phyloP scores from a whole-genome alignment of 2,113 vertebrate species.

The Athene noctua region DNA sequence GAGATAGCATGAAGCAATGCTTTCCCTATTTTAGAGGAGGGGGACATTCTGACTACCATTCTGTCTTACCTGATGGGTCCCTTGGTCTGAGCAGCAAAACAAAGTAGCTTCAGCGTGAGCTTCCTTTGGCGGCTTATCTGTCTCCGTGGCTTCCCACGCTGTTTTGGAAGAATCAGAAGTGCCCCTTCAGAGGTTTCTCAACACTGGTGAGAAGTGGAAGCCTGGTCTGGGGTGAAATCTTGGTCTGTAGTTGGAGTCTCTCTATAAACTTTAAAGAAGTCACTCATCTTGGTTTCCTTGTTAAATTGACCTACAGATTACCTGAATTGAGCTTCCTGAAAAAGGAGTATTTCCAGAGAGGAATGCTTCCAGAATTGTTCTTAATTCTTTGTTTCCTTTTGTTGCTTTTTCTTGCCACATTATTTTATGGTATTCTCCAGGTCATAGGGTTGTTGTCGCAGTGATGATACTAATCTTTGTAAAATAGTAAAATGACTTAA shows the following conservation, averaged over 20 bases:
- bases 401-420: background rate
- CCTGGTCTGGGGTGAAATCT: background rate
- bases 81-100: background rate
- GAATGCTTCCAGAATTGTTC: background rate
- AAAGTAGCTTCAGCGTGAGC: background rate
- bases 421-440: background rate
- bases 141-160: rapidly evolving
- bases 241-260: background rate
- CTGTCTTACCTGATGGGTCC: background rate
- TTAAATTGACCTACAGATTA: background rate
- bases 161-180: background rate
- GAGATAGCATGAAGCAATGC: background rate
- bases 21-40: background rate
- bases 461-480: slow-evolving; percentile 15
- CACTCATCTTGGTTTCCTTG: background rate
- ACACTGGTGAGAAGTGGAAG: background rate
- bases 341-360: background rate
- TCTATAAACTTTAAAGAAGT: background rate
- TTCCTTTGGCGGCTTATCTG: background rate
- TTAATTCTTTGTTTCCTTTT: background rate
- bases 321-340: background rate
- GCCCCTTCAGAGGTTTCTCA: background rate
- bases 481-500: background rate
- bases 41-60: background rate
- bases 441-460: slow-evolving; percentile 35